Percentiles rank a stretch among this genome's conserved stretches.
phyloP scores from a whole-genome alignment of 2,888 invertebrate species.

The Darwinula stevensoni region DNA sequence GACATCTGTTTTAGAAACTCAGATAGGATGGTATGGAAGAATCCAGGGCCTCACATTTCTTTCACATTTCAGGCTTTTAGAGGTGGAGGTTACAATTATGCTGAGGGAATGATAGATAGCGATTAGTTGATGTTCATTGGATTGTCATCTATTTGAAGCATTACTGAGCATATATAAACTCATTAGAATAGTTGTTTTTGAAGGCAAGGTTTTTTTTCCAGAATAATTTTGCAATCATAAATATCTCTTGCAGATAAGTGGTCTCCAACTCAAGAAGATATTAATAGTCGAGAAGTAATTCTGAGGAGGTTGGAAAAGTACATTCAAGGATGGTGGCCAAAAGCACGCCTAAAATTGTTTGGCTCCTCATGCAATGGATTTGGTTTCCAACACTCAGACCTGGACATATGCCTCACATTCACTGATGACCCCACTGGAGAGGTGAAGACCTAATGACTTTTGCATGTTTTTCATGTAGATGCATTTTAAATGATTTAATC shows the following conservation, averaged over 20 bases:
- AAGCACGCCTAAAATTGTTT: constrained; percentile 21
- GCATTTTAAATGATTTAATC: background rate
- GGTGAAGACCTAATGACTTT: constrained; percentile 11
- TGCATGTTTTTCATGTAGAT: background rate
- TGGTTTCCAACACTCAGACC: constrained; percentile 23
- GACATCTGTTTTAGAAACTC: too few relatives aligned
- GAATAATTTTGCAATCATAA: too few relatives aligned
- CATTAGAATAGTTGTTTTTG: too few relatives aligned
- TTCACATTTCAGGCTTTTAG: too few relatives aligned
- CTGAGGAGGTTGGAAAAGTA: constrained; percentile 15
- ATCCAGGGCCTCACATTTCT: too few relatives aligned
- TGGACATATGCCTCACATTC: constrained; percentile 27
- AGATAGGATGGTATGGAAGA: too few relatives aligned
- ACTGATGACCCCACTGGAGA: constrained; percentile 14
- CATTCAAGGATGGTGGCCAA: constrained; percentile 14
- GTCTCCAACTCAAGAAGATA: constrained; percentile 10
- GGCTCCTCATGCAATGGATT: constrained; percentile 28
- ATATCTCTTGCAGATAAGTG: constrained; percentile 7
- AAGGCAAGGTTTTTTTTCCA: too few relatives aligned
- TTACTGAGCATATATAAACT: too few relatives aligned
- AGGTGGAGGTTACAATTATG: too few relatives aligned
- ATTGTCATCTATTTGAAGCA: too few relatives aligned
- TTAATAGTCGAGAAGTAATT: constrained; percentile 13
- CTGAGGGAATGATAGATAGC: too few relatives aligned
- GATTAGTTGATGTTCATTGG: too few relatives aligned